Evolutionary conservation across 2,797 vertebrate genomes (phyloP), one percentile per base, ranked within the genome.

Genomic region (Spondyliosoma cantharus): DNA sequence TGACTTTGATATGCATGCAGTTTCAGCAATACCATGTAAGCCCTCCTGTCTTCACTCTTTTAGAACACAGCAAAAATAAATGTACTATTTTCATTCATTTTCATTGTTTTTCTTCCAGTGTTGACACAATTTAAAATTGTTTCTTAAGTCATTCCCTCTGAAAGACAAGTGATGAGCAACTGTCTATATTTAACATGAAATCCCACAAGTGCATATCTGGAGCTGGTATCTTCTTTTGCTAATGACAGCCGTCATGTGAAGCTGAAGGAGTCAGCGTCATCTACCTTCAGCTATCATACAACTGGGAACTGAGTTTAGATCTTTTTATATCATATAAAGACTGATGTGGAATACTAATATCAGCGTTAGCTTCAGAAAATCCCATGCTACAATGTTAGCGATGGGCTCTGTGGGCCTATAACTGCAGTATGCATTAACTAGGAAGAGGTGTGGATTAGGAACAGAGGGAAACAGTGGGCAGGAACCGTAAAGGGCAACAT

Each of bases 401-500:
- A 73, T 77, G 49, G 62, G 59, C 74, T 77, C 14, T 64, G 25
- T 20, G 56, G 50, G 54, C 74, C 68, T 37, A 46, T 79, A 16
- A 82, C 57, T 66, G 58, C 69, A 56, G 48, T 4, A 59, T 80
- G 80, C 59, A 77, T 86, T 83, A 81, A 75, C 29, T 66, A 64
- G 45, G 60, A 76, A 57, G 69, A 73, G 52, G 37, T 53, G 70
- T 67, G 77, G 45, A 71, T 48, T 11, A 56, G 29, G 52, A 80
- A 75, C 27, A 59, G 57, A 74, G n/a, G 9, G 72, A 65, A 82
- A 71, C 78, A 62, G 37, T 27, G 48, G 25, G 50, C 65, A 71
- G 71, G 72, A 81, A 86, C 86, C 53, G 13, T 59, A 76, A 80
- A 87, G 80, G 78, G 81, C 73, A 87, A 79, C 65, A 54, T 17